phyloP scores from a whole-genome alignment of 2,797 vertebrate genomes.

The Arrhamphus sclerolepis region DNA sequence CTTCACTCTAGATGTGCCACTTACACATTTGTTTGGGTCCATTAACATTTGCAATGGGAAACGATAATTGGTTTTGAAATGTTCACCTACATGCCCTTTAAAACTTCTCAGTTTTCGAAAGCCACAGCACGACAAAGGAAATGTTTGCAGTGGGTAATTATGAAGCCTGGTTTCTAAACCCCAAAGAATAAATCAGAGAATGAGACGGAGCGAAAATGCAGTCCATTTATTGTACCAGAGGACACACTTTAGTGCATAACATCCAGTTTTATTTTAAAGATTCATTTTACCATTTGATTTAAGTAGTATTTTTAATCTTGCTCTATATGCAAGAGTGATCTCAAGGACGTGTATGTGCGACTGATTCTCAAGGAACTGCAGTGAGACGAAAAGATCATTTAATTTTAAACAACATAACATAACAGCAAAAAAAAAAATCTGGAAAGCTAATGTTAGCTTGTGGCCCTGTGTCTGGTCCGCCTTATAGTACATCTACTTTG shows the following conservation, averaged over 20 bases:
- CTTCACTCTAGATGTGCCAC: slow-evolving; percentile 33
- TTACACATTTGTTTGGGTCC: slow-evolving; percentile 31
- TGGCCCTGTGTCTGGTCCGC: too few relatives aligned
- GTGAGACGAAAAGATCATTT: too few relatives aligned
- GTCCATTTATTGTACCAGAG: too few relatives aligned
- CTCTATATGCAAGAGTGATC: too few relatives aligned
- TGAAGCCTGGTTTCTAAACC: too few relatives aligned
- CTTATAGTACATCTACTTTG: slow-evolving; percentile 39
- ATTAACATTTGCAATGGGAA: slow-evolving; percentile 31
- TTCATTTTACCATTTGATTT: background rate
- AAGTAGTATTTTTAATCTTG: background rate
- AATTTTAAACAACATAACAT: too few relatives aligned
- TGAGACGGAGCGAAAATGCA: too few relatives aligned
- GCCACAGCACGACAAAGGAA: background rate
- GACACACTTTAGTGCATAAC: background rate
- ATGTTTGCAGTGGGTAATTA: background rate
- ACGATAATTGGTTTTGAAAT: slow-evolving; percentile 29
- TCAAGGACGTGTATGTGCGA: too few relatives aligned
- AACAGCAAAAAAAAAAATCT: slow-evolving; percentile 16
- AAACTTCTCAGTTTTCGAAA: slow-evolving; percentile 6
- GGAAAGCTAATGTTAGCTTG: slow-evolving; percentile 53
- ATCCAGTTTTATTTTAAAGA: background rate
- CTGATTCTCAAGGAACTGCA: too few relatives aligned
- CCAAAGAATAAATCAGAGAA: too few relatives aligned
- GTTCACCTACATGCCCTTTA: slow-evolving; percentile 29